phyloP scores from a whole-genome alignment of 1,140 invertebrate genomes.

The Aphelenchoides avenae region DNA sequence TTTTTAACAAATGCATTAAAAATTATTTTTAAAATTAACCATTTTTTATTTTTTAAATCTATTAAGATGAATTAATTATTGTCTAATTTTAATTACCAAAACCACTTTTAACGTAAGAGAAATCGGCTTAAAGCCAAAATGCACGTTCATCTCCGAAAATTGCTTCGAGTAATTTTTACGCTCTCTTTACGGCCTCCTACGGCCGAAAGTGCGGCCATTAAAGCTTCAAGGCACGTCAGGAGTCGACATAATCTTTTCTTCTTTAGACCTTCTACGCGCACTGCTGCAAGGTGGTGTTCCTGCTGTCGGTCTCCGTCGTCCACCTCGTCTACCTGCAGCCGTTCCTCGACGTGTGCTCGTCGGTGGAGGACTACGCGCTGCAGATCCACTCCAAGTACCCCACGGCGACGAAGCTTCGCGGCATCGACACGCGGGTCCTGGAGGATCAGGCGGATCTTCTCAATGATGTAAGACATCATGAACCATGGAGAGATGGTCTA shows the following conservation, averaged over 20 bases:
- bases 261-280: constrained; percentile 45
- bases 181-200: not conserved
- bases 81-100: too few species aligned
- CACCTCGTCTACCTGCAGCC: constrained; percentile 36
- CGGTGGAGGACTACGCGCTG: constrained; percentile 34
- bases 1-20: constrained; percentile 12
- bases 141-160: too few species aligned
- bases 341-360: constrained; percentile 36
- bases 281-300: constrained; percentile 35
- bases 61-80: too few species aligned
- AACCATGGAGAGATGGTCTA: not conserved
- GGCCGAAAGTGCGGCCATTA: not conserved
- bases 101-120: too few species aligned
- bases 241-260: constrained; percentile 1
- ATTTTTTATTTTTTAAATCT: constrained; percentile 22
- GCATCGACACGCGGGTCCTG: constrained; percentile 5
- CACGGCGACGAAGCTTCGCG: not conserved
- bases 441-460: constrained; percentile 26
- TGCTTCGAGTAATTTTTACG: too few species aligned
- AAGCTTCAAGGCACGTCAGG: not conserved
- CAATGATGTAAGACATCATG: constrained; percentile 11
- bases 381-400: constrained; percentile 24
- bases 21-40: not conserved
- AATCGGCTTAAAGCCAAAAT: too few species aligned
- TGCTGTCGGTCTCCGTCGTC: constrained; percentile 38